A percentile compares a stretch with the other conserved stretches of the same genome.
These are phyloP conservation scores for Bombyx mandarina DNA, from an alignment of 1,140 invertebrate species.

Conservation along the genomic window DNA sequence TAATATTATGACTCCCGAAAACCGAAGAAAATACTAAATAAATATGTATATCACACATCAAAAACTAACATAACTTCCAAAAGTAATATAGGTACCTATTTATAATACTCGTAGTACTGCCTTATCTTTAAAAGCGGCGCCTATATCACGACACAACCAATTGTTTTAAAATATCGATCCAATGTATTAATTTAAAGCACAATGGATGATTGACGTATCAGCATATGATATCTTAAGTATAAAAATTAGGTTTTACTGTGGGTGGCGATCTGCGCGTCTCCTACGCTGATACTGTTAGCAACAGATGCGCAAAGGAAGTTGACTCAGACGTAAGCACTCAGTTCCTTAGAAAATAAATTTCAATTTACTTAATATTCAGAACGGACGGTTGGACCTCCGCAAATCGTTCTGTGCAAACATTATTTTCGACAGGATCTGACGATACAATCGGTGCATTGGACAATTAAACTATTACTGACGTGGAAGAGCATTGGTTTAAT, in stretches of 20 bases:
- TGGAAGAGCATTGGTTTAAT: no score
- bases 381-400: slow-evolving; percentile 8
- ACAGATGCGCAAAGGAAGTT: slow-evolving; percentile 24
- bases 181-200: slow-evolving; percentile 28
- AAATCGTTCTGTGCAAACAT: slow-evolving; percentile 16
- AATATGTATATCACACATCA: no score
- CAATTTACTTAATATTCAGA: slow-evolving; percentile 46
- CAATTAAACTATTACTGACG: no score
- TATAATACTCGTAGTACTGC: no score
- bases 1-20: no score
- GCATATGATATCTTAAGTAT: slow-evolving; percentile 22
- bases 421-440: slow-evolving; percentile 3
- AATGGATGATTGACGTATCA: slow-evolving; percentile 46
- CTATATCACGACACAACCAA: slow-evolving; percentile 6
- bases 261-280: slow-evolving; percentile 18
- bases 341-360: slow-evolving; percentile 34
- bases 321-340: slow-evolving; percentile 26
- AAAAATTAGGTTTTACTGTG: slow-evolving; percentile 25
- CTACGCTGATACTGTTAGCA: slow-evolving; percentile 19
- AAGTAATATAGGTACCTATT: no score
- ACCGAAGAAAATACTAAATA: no score
- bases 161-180: slow-evolving; percentile 40
- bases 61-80: no score
- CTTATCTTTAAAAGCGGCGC: no score
- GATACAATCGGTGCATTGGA: background rate